Base-by-base conservation (phyloP, 2,797 vertebrate genomes). In the Acanthurus leucopareius region DNA sequence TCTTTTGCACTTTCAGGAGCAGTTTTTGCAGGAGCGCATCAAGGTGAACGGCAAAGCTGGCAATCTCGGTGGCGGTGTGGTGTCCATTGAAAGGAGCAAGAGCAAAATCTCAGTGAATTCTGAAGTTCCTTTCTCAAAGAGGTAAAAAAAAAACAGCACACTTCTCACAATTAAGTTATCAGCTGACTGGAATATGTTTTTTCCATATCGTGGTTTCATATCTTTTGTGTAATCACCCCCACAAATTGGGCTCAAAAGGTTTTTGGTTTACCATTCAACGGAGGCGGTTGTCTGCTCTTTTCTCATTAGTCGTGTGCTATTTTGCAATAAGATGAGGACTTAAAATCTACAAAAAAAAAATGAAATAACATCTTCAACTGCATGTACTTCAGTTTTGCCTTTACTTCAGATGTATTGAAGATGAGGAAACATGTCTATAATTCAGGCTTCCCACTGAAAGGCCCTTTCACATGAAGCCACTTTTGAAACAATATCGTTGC, bases 41-140 rank as follows among this genome's bases (percentile, higher is more conserved):
- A 99, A 99, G 86, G 98, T 99, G 79, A 99, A 99, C 0, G 97
- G 98, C 8, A 99, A 99, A 86, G 97, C 97, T 0, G 98, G 98
- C 48, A 99, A 97, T 79, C 94, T 99, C 0, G 98, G 98, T 0
- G 97, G 97, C 4, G 98, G 97, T 0, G 97, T 97, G 16, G 97
- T 99, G 74, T 97, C 97, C 86, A 98, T 99, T 0, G 98, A 99
- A 68, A 96, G 98, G 79, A 99, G 97, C 96, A 99, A 99, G 93
- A 99, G 97, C 92, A 99, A 99, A 93, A 99, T 99, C 59, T 95
- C 97, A 0, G 97, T 99, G 51, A 97, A 96, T 0, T 99, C 98
- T 0, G 97, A 99, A 89, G 97, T 99, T 77, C 97, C 98, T 0
- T 99, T 99, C 89, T 99, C 98, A 52, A 99, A 99, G 94, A 98